Base-by-base conservation (phyloP, 2,797 vertebrate genomes). In the Bovichtus diacanthus region DNA sequence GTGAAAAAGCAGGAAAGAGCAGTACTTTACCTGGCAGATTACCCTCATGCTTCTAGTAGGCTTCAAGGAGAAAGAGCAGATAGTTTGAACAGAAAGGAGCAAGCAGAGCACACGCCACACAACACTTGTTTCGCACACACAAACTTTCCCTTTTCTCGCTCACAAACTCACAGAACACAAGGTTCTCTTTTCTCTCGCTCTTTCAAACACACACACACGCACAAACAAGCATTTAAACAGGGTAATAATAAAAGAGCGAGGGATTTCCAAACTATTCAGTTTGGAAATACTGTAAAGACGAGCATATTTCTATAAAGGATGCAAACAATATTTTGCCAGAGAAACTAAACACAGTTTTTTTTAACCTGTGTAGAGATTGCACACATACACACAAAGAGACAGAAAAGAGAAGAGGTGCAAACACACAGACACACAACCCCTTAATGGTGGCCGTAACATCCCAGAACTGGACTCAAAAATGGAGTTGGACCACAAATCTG, bases 21-120 rank as follows among this genome's bases (percentile, higher is more conserved):
- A 94, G 90, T 96, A 95, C 94, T 96, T 94, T 99, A 99, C 98
- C 98, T 99, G 98, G 96, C 98, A 99, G 94, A 99, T 98, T 95
- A 99, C 98, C 96, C 97, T 98, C 98, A 99, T 99, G 96, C 97
- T 99, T 98, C 98, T 98, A 99, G 98, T 97, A 95, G 98, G 98
- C 98, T 99, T 99, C 95, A 95, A 95, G 94, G 96, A 96, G 88
- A 98, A 94, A 97, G 96, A 97, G 96, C 95, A 97, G 94, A 97
- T 94, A 95, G 90, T 94, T 97, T 97, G 94, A 97, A 96, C 95
- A 97, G 94, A 96, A 90, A 96, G 94, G 95, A 96, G 92, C 93
- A 84, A 94, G 93, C 93, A 92, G 88, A 94, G 90, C 86, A 94
- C 81, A 84, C 84, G 90, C 80, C 81, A 92, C 85, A 90, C 86